Base-by-base conservation (phyloP, 2,888 invertebrate species). In the Chrysotoxum bicinctum region DNA sequence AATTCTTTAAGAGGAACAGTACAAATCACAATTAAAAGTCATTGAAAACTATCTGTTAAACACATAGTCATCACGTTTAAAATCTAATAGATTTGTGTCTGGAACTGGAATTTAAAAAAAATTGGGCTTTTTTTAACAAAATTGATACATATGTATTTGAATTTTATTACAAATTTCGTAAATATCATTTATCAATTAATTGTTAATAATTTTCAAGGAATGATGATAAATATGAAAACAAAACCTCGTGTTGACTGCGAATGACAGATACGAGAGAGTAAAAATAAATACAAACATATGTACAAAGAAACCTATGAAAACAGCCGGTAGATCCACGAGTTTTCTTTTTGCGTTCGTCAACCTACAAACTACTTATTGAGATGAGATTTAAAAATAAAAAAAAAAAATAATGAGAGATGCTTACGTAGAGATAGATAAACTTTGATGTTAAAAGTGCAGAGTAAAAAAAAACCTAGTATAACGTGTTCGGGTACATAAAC, bases 281-380 rank as follows among this genome's bases (percentile, higher is more conserved):
- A 19, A 45, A 16, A 32, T 8, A 45, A 45, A 30, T 30, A 26
- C 26, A 14, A 6, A 26, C 26, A 26, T 26, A 32, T 19, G 10
- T 8, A 30, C 26, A 30, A 43, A 45, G 26, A 45, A 6, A 43
- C 6, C 30, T 14, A 64, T 21, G 19, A 54, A 74, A 52, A 30
- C 52, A 30, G 37, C 74, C 74, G 74, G 64, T 56, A 19, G 14
- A 56, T 19, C 43, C 64, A 74, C 54, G 64, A 54, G 64, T 54
- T 26, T 56, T n/a, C n/a, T n/a, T n/a, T 19, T 16, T 35, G 12
- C 62, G 52, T 54, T n/a, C 58, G 12, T 43, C 62, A 64, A 64
- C 54, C 73, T 62, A 19, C 21, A 32, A 37, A 40, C 30, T 37
- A 19, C 40, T 45, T 35, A 64, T 43, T 72, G 37, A 56, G 64